Base-by-base conservation (phyloP, 2,113 vertebrate genomes). In the Antennarius striatus region DNA sequence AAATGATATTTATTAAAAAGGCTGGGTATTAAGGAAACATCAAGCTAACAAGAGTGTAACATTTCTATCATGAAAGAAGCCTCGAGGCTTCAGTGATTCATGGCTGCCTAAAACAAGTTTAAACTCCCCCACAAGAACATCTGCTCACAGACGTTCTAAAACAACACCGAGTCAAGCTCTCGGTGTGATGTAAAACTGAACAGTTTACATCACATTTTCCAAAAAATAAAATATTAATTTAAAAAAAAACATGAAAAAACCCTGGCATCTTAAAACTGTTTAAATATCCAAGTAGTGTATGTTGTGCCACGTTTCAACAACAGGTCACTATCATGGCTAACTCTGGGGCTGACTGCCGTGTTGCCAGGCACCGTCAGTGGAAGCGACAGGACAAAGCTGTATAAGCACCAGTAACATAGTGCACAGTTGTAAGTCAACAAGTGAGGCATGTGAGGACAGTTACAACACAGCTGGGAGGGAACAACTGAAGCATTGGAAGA, bases 51-150 rank as follows among this genome's bases (percentile, higher is more conserved):
- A 0, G 4, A 47, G 53, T 14, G 55, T 30, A 59, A 63, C 56
- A 62, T 46, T 36, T 69, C 6, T 17, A 5, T 56, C 64, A 49
- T 48, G 49, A 71, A 71, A 72, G 28, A 62, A 58, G 66, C 78
- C 80, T 74, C 39, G 4, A 45, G 75, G 73, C 72, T 75, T 5
- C 13, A n/a, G 7, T 43, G 47, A 73, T 60, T 85, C 57, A 71
- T 16, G 40, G 62, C 70, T 55, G 39, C 39, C 68, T 71, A 36
- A 43, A 86, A 88, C 89, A 91, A 88, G 90, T 86, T 81, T 61
- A 63, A 87, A 88, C 84, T 68, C 32, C 59, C 73, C 59, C 10
- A 55, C 6, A 42, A 32, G 16, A 52, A 53, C 56, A 77, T 65
- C 53, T 10, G 56, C 56, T 28, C 28, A 8, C 17, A 56, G 52